Evolutionary conservation across 2,797 vertebrate species (phyloP).

Genomic region (Gobionotothen gibberifrons): DNA sequence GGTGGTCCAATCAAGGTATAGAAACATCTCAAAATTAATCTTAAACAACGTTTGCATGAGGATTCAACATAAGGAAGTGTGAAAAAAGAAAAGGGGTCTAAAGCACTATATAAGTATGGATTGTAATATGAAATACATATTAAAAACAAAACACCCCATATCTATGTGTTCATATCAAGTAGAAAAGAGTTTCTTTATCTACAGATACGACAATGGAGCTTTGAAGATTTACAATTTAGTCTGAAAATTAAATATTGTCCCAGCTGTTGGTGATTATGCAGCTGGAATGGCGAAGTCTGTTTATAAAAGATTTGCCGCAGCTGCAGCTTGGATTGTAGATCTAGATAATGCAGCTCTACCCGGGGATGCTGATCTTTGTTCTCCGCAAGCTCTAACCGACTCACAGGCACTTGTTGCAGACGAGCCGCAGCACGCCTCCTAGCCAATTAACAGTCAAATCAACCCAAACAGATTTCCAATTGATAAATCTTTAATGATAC

Average conservation of each 20-base stretch:
- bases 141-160: neutral
- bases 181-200: neutral
- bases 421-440: slow-evolving; percentile 78
- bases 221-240: neutral
- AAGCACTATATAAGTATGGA: neutral
- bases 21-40: neutral
- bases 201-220: neutral
- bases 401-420: slow-evolving; percentile 79
- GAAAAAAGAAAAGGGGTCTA: neutral
- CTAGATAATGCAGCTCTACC: neutral
- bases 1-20: neutral
- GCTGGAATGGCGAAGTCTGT: neutral
- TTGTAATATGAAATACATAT: too few species aligned
- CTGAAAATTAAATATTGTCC: neutral
- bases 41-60: too few species aligned
- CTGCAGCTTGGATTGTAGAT: neutral
- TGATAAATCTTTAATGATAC: slow-evolving; percentile 99
- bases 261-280: neutral
- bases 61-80: neutral
- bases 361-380: slow-evolving; percentile 15
- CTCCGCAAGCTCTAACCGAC: slow-evolving; percentile 3
- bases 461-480: slow-evolving; percentile 94
- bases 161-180: neutral
- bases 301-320: neutral
- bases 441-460: slow-evolving; percentile 94